phyloP scores from a whole-genome alignment of 2,113 vertebrate genomes.

The Calyptommatus sinebrachiatus region DNA sequence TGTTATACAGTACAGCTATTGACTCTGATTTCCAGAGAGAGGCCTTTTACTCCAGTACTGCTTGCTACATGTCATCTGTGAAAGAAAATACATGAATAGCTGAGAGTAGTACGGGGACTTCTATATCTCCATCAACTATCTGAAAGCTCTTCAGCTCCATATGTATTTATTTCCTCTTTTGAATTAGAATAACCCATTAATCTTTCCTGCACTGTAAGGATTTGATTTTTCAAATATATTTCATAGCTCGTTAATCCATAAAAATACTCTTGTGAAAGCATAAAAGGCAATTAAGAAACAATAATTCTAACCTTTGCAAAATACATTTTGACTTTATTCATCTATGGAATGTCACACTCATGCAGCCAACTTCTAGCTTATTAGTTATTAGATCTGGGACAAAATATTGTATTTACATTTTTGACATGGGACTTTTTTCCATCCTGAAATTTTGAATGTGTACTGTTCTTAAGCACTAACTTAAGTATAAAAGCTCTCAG shows the following conservation, averaged over 20 bases:
- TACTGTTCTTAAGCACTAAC: too few species aligned
- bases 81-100: constrained; percentile 52
- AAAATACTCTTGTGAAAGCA: not conserved
- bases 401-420: too few species aligned
- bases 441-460: too few species aligned
- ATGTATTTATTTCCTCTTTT: constrained; percentile 45
- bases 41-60: constrained; percentile 18
- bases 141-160: constrained; percentile 37
- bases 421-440: too few species aligned
- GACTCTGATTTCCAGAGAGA: constrained; percentile 47
- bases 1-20: constrained; percentile 25
- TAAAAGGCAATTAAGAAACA: constrained; percentile 8
- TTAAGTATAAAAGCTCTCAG: too few species aligned
- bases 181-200: constrained; percentile 27
- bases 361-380: not conserved
- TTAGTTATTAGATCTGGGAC: not conserved
- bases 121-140: constrained; percentile 37
- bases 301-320: not conserved
- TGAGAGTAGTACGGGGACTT: constrained; percentile 21
- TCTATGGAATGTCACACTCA: not conserved
- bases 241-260: not conserved
- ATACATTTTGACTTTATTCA: not conserved
- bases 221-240: constrained; percentile 20
- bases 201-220: constrained; percentile 11
- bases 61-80: constrained; percentile 39